Evolutionary conservation across 2,888 invertebrate genomes (phyloP).

Genomic region (Drymonia ruficornis): DNA sequence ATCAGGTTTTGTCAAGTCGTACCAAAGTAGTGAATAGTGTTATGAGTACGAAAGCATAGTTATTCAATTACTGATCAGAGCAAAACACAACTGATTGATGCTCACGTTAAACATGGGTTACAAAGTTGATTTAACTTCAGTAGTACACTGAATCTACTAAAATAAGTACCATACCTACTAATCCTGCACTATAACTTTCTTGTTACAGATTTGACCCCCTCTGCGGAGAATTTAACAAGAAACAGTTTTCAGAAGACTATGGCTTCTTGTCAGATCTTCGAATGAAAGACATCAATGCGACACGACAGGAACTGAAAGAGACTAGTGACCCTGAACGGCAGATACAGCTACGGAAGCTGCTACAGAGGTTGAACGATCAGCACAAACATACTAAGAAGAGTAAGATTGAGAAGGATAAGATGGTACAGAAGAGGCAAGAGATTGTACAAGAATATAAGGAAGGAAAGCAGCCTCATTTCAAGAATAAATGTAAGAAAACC

Average conservation of each 20-base stretch:
- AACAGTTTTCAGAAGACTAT: constrained; percentile 90
- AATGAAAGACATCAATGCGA: constrained; percentile 87
- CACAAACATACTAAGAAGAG: constrained; percentile 86
- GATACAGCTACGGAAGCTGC: constrained; percentile 87
- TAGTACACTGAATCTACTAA: too few species aligned
- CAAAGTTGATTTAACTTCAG: too few species aligned
- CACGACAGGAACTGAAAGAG: constrained; percentile 86
- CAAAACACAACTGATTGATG: too few species aligned
- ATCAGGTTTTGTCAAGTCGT: too few species aligned
- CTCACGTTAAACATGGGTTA: too few species aligned
- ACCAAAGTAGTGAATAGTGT: too few species aligned
- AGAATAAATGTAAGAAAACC: constrained; percentile 70
- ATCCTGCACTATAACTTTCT: neutral
- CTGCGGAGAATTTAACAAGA: constrained; percentile 91
- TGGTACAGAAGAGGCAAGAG: constrained; percentile 83
- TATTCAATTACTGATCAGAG: too few species aligned
- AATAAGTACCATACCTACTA: too few species aligned
- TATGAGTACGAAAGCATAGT: too few species aligned
- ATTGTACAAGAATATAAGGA: constrained; percentile 82
- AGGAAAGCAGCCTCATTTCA: constrained; percentile 89
- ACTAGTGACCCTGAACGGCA: constrained; percentile 86
- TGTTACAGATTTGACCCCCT: constrained; percentile 90
- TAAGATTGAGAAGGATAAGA: constrained; percentile 79
- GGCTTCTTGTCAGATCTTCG: constrained; percentile 90
- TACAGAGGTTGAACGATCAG: constrained; percentile 92